Evolutionary conservation across 2,113 vertebrate genomes (phyloP).

Genomic region (Peucedramus taeniatus): DNA sequence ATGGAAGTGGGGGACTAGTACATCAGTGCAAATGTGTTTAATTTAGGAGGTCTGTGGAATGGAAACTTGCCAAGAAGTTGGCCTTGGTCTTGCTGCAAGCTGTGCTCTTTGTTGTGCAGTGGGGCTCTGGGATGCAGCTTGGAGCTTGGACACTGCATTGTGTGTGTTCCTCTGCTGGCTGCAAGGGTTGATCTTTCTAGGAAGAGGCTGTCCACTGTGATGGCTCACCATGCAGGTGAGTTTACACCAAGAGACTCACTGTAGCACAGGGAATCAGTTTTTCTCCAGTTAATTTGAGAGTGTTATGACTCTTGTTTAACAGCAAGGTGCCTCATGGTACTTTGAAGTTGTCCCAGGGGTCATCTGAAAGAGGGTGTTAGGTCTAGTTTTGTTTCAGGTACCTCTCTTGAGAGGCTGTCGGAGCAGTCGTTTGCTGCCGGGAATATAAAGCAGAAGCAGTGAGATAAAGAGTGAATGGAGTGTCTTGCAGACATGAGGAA

Average conservation of each 20-base stretch:
- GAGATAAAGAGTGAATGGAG: neutral
- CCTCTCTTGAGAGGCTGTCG: neutral
- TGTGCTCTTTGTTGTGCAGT: neutral
- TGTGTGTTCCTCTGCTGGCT: neutral
- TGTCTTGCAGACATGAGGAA: neutral
- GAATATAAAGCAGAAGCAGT: neutral
- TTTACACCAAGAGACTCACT: neutral
- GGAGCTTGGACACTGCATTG: neutral
- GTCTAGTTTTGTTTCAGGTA: neutral
- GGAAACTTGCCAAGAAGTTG: neutral
- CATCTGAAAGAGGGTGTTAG: neutral
- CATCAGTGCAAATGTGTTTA: neutral
- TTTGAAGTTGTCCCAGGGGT: neutral
- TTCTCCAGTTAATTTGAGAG: neutral
- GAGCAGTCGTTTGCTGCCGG: neutral
- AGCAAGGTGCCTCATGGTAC: neutral
- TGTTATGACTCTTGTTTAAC: neutral
- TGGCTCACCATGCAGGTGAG: neutral
- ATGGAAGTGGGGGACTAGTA: neutral
- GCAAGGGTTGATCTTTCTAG: neutral
- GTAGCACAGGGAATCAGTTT: neutral
- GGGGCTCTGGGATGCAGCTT: neutral
- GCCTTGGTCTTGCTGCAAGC: neutral
- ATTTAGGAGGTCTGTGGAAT: neutral
- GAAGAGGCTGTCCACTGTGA: neutral